Evolutionary conservation across 2,797 vertebrate genomes (phyloP), one percentile per base, ranked within the genome.

Genomic region (Cottoperca gobio): DNA sequence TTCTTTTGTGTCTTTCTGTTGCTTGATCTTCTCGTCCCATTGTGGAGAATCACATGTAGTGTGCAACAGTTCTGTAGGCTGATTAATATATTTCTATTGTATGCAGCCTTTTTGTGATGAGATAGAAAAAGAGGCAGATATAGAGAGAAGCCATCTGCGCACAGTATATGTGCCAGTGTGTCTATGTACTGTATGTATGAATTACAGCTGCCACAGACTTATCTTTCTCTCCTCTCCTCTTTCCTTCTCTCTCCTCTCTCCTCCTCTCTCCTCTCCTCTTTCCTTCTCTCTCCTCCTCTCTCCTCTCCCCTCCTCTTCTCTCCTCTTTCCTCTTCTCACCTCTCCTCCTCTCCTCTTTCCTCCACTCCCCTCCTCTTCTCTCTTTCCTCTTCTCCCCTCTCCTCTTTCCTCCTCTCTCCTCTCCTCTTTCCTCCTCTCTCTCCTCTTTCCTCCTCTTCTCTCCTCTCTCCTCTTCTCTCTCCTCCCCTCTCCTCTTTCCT

Each of bases 71-170:
- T 76, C 66, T 80, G 64, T 69, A 28, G 81, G 75, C 76, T 75
- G 81, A 86, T 90, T 81, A 82, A 77, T 90, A 78, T 74, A 67
- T 78, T 53, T 52, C 60, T 68, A 85, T 88, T 90, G 86, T 88
- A 42, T 5, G 57, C 48, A 17, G 39, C 19, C 70, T 82, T 76
- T 85, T 84, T 86, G 76, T 88, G 50, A 57, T 7, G 75, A 54
- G 57, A 75, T 23, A 65, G 68, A 70, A 70, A 76, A 72, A 59
- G 50, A 70, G 57, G 69, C 19, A 57, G 63, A 45, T 60, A 78
- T 31, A 3, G 23, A 82, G 52, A 68, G 58, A 49, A 80, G 72
- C 77, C 75, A 58, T 57, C 31, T 48, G 39, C 52, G 14, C 75
- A 46, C 64, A 40, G 35, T 81, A 19, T 69, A 42, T 35, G 7